Evolutionary conservation across 2,797 vertebrate species (phyloP), one percentile per base, ranked within the genome.

Genomic region (Prunella strophiata): DNA sequence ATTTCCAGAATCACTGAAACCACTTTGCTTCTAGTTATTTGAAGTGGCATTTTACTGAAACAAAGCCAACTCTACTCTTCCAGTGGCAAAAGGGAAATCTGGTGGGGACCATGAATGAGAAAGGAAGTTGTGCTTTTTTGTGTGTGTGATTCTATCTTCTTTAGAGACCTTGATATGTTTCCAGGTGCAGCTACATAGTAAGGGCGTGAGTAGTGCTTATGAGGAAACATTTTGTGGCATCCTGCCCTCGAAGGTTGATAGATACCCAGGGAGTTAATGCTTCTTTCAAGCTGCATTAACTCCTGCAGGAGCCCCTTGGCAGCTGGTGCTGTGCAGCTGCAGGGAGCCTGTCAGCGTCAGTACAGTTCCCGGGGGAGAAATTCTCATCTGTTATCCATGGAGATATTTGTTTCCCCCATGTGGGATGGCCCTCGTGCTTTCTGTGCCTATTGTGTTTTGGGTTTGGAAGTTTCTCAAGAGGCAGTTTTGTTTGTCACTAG

Each of bases 241-340:
- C 58, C 48, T 92, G 85, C 77, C 85, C 82, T 83, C 76, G 66
- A 61, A 74, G 45, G 52, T 36, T 62, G 47, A 85, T 83, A 58
- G 83, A 54, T 87, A 89, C 23, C 66, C 71, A 55, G 68, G 72
- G 80, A 93, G 47, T 72, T 88, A 88, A 91, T 57, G 62, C 66
- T 77, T 72, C 89, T 92, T 91, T 81, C 84, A 92, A 93, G 95
- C 87, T 93, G 89, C 74, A 67, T 88, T 93, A 95, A 94, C 84
- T 94, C 91, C 84, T 94, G 86, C 84, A 89, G 89, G 63, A 80
- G 85, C 76, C 66, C 73, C 59, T 75, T 16, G 15, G 93, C 96
- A 95, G 91, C 95, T 95, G 96, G 82, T 96, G 81, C 73, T 79
- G 48, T 54, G 80, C 92, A 94, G 94, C 89, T 95, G 91, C 65